phyloP scores from a whole-genome alignment of 2,888 invertebrate species.

The Apamea crenata region DNA sequence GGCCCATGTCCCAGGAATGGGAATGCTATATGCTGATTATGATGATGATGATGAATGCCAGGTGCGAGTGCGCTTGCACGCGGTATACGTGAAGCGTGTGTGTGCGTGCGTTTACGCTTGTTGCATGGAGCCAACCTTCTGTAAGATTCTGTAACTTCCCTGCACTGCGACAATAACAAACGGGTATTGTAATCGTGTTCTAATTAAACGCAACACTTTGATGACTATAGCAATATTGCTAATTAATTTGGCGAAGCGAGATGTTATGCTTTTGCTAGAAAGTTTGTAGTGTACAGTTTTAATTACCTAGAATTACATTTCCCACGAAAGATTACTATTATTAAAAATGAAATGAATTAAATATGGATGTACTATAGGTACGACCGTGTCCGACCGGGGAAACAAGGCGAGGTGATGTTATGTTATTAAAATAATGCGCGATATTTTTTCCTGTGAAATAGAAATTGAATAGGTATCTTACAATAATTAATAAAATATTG shows the following conservation, averaged over 20 bases:
- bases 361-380: too few species aligned
- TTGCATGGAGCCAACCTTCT: background rate
- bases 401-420: too few species aligned
- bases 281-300: background rate
- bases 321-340: too few species aligned
- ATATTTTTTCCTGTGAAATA: background rate
- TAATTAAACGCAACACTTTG: constrained; percentile 10
- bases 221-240: background rate
- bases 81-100: background rate
- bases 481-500: background rate
- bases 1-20: too few species aligned
- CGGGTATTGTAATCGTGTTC: background rate
- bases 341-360: too few species aligned
- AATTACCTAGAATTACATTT: background rate
- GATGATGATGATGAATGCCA: background rate
- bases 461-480: background rate
- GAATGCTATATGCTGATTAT: too few species aligned
- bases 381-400: too few species aligned
- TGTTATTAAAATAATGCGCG: background rate
- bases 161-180: background rate
- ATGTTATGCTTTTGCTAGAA: too few species aligned
- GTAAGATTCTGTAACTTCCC: background rate
- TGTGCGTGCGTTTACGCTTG: background rate
- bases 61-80: background rate
- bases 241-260: background rate